phyloP scores from a whole-genome alignment of 1,140 invertebrate species.

The Drosophila grimshawi region DNA sequence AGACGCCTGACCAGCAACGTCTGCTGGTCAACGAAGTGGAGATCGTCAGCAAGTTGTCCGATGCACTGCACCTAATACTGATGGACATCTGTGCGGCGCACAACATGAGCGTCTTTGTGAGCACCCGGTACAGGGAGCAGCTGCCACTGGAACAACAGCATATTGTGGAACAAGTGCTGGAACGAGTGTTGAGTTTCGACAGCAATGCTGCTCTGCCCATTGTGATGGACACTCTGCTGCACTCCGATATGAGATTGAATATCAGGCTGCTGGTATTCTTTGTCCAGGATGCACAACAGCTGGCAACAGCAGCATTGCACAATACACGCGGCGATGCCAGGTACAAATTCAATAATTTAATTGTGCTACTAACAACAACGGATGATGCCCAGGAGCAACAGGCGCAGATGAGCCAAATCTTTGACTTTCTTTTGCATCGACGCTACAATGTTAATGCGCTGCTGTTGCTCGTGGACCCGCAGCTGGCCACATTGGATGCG shows the following conservation, averaged over 20 bases:
- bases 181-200: not conserved
- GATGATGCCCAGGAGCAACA: not conserved
- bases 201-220: conserved; percentile 23
- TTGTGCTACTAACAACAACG: conserved; percentile 26
- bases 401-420: conserved; percentile 43
- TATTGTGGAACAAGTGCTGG: conserved; percentile 26
- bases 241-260: not conserved
- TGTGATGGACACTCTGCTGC: conserved; percentile 23
- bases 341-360: conserved; percentile 19
- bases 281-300: conserved; percentile 31
- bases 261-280: conserved; percentile 43
- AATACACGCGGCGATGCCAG: not conserved
- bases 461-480: conserved; percentile 27
- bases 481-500: not conserved
- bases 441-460: conserved; percentile 54
- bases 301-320: not conserved
- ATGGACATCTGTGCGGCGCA: conserved; percentile 20
- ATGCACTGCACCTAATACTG: conserved; percentile 32
- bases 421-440: conserved; percentile 45
- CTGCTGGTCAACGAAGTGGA: too few species aligned
- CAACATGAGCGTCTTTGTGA: conserved; percentile 43
- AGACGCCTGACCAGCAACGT: not conserved
- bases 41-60: not conserved
- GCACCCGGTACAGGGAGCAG: conserved; percentile 32
- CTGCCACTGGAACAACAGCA: conserved; percentile 7